Base-by-base conservation (phyloP, 2,888 invertebrate species). In the Stenichneumon culpator region DNA sequence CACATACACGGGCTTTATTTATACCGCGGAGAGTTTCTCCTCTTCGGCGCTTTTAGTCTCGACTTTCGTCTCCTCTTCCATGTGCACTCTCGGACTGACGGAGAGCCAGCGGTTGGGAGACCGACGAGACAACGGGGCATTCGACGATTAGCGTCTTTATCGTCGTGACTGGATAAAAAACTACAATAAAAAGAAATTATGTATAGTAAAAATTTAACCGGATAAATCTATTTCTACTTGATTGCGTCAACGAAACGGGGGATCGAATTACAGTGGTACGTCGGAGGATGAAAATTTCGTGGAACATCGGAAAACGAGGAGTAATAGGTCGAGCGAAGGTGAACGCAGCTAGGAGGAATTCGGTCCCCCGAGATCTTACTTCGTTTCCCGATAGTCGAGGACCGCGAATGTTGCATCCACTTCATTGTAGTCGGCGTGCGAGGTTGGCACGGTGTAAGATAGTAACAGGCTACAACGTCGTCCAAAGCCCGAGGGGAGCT, bases 1-100 rank as follows among this genome's bases (percentile, higher is more conserved):
- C 93, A 93, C 93, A 94, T 93, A 92, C 90, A 90, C 89, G 91
- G 88, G 92, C 94, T 94, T 94, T 94, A 94, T 94, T 94, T 94
- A 94, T 93, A 94, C 93, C 89, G 88, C 82, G 92, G 75, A 82
- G 79, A 86, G 85, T 86, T 86, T 93, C 93, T 93, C 92, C 92
- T 92, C 92, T 90, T 89, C 90, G 88, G 90, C 84, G 90, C 93
- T 92, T 93, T 93, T 91, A 90, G 90, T 91, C 89, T 90, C 90
- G 89, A 89, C 90, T 91, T 90, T 90, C 90, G 89, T 88, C 87
- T 84, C 82, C 87, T 83, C 87, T 88, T 87, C 88, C 90, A 86
- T 83, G 57, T 79, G 44, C 67, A 72, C 72, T 79, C 67, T 83
- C 82, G 80, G 82, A 57, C 25, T 19, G 25, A 57, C 57, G 57